Evolutionary conservation across 2,113 vertebrate species (phyloP), one percentile per base, ranked within the genome.

Genomic region (Nicator chloris): DNA sequence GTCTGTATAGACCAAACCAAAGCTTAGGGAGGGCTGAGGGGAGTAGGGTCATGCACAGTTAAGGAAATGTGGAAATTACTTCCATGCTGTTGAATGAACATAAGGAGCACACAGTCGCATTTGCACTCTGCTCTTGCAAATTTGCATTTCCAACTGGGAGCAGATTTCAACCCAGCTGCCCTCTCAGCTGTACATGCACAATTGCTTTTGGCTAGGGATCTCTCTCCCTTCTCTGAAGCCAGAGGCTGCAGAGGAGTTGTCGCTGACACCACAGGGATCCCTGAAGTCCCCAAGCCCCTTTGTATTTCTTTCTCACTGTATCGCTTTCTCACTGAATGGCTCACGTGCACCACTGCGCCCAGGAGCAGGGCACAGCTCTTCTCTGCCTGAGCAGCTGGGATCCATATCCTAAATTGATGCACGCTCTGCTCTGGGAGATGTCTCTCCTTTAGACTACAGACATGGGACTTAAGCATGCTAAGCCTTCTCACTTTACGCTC

Each of bases 41-140:
- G 24, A 51, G 14, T 2, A 66, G n/a, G 37, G 37, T 65, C 26
- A 28, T 12, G 87, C 17, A 13, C 13, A 23, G 44, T 39, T 71
- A 69, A 11, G 33, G 44, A 68, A 82, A 76, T 4, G 14, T 13
- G 21, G 30, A 82, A 66, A n/a, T 64, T 23, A 42, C 57, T 14
- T 82, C 53, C 57, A 37, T 0, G 0, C 57, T 61, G 44, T 27
- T 72, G 47, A 68, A 39, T 27, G 12, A 79, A 24, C 1, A 0
- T 53, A 70, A 63, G 86, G 37, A 93, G 19, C 45, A 35, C 13
- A 31, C 23, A 40, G 35, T 12, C 71, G 39, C 53, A 8, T 35
- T 21, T 33, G 73, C 35, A 45, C 26, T 73, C 65, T 75, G 35
- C 44, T 92, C 28, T 50, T 82, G 51, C 30, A 82, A 89, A 63